Conservation (phyloP, 2,888 invertebrate species). For the Malthinus seriepunctatus region DNA sequence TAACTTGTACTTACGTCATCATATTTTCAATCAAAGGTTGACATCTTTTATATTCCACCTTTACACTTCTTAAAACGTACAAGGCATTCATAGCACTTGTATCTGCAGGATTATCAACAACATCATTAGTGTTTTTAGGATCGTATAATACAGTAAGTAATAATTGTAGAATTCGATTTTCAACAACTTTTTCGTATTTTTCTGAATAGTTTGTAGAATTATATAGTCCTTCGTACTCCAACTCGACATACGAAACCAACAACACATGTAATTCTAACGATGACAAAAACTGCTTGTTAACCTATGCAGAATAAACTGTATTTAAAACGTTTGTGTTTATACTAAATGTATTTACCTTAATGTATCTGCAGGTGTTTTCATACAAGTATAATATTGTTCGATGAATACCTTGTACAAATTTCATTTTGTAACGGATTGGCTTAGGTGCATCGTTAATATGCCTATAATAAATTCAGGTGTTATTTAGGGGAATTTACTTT, state of each 20-base stretch:
- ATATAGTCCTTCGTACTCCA: slow-evolving; percentile 40
- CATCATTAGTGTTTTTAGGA: background rate
- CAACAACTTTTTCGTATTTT: slow-evolving; percentile 29
- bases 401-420: slow-evolving; percentile 1
- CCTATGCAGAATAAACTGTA: background rate
- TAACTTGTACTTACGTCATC: background rate
- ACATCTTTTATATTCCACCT: slow-evolving; percentile 2
- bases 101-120: background rate
- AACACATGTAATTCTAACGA: slow-evolving; percentile 28
- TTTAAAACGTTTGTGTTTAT: background rate
- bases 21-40: slow-evolving; percentile 7
- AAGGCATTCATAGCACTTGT: slow-evolving; percentile 3
- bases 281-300: background rate
- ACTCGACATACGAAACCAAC: slow-evolving; percentile 38
- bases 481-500: too few species aligned
- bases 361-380: background rate
- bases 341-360: background rate
- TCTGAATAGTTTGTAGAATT: slow-evolving; percentile 27
- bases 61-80: slow-evolving; percentile 6
- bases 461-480: background rate
- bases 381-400: background rate
- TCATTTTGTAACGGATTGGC: background rate
- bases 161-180: slow-evolving; percentile 20
- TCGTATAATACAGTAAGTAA: slow-evolving; percentile 14
- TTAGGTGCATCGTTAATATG: background rate